Evolutionary conservation across 2,888 invertebrate species (phyloP).

Genomic region (Rhyacophila evoluta): DNA sequence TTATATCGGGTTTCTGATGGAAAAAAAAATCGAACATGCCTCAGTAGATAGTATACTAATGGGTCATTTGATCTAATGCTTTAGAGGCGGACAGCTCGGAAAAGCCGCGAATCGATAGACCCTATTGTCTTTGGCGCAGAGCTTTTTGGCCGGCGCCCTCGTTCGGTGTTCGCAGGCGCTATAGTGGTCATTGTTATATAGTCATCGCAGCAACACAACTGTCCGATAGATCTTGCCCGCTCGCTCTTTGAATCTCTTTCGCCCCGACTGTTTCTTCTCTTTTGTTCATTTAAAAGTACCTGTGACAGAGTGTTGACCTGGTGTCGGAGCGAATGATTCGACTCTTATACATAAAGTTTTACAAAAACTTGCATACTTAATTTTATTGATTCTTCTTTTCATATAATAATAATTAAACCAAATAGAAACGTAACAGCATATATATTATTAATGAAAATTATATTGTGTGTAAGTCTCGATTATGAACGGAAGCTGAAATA

Average conservation of each 20-base stretch:
- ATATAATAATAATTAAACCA: neutral
- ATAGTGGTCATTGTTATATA: neutral
- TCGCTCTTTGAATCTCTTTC: constrained; percentile 22
- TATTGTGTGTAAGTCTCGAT: neutral
- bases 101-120: constrained; percentile 44
- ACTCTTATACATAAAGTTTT: neutral
- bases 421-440: neutral
- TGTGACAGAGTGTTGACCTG: neutral
- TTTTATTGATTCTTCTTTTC: neutral
- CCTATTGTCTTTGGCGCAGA: constrained; percentile 51
- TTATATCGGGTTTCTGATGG: neutral
- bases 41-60: neutral
- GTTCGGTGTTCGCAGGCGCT: constrained; percentile 34
- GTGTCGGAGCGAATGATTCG: no score
- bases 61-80: neutral
- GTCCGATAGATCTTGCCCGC: constrained; percentile 50
- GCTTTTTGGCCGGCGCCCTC: constrained; percentile 51
- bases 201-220: neutral
- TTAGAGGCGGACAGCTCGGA: neutral
- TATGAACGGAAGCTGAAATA: neutral
- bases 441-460: neutral
- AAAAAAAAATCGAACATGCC: neutral
- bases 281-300: neutral
- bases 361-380: constrained; percentile 8
- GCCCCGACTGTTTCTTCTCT: neutral